Evolutionary conservation across 2,797 vertebrate species (phyloP), one percentile per base, ranked within the genome.

Genomic region (Amblyopsis hoosieri): DNA sequence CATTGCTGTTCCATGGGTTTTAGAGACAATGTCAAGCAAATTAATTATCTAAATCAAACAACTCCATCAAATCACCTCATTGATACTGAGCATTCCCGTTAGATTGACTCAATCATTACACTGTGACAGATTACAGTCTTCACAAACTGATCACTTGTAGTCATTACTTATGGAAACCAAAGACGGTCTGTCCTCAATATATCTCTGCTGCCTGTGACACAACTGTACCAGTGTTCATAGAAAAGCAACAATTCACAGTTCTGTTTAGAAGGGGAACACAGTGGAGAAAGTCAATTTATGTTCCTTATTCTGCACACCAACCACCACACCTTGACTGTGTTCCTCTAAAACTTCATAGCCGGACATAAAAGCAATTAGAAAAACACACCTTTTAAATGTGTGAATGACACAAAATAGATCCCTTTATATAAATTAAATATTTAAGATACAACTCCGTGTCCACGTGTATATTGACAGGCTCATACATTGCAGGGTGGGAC

Each of bases 191-290:
- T 48, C 46, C 46, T 12, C 3, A 12, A n/a, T 48, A n/a, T 4
- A 12, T n/a, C 49, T 14, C 9, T 51, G 14, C 49, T 51, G 13
- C 74, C 48, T 52, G 61, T 59, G 64, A 45, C 73, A 79, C 68
- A 72, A 74, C 68, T 80, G 79, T 66, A 58, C 76, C 69, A 63
- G 37, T 51, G 60, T 65, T 37, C 13, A 45, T 65, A 66, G 70
- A 74, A 70, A 66, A 71, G 62, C 63, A 71, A 47, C 57, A 61
- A 80, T 77, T 81, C 75, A 81, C 78, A 82, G 83, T 73, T 74
- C 70, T 70, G 68, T 48, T 49, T 60, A 60, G 63, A 66, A 68
- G 8, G 64, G 60, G 61, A 70, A 64, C 33, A n/a, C 56, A 31
- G 60, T 19, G 55, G 48, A 0, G 54, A 60, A 76, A 71, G 64